Evolutionary conservation across 2,113 vertebrate species (phyloP), one percentile per base, ranked within the genome.

Genomic region (Nesoenas mayeri): DNA sequence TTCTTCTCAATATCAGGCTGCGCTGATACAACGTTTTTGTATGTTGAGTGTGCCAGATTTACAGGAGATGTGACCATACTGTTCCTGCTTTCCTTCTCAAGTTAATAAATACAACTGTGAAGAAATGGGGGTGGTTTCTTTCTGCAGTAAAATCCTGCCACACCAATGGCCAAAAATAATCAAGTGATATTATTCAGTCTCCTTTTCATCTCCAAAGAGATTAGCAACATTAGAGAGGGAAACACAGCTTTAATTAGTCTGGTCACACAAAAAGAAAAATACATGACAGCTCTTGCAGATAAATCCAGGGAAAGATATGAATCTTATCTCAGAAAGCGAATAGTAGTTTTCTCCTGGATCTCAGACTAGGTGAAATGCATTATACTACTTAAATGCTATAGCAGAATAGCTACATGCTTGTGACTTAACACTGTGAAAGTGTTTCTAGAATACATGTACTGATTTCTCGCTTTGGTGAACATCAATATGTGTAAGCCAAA

Each of bases 201-300:
- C 51, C 32, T 69, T 89, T 57, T 75, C 50, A 91, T n/a, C 48
- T 94, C 79, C 31, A 54, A 57, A 79, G 48, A 87, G 40, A 91
- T 79, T 34, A 75, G 18, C 42, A 81, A 42, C 38, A 58, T 11
- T 16, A 75, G n/a, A 67, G 19, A 40, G 28, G 51, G 13, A 79
- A 71, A 58, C 29, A 79, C 21, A 88, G 40, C 6, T 79, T 88
- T 73, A 89, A 88, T 85, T 66, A 73, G 15, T 51, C 78, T 77
- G 40, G 19, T 75, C 42, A 42, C n/a, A 62, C 28, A n/a, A 61
- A 85, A 72, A n/a, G 61, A 87, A 78, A 88, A 92, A 74, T 50
- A 28, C 19, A 14, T 5, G 19, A 71, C 0, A 2, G 31, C 10
- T 73, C 32, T 42, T 64, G 79, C 48, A 91, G 54, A 40, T 85